Evolutionary conservation across 2,888 invertebrate species (phyloP).

Genomic region (Andrena fulva): DNA sequence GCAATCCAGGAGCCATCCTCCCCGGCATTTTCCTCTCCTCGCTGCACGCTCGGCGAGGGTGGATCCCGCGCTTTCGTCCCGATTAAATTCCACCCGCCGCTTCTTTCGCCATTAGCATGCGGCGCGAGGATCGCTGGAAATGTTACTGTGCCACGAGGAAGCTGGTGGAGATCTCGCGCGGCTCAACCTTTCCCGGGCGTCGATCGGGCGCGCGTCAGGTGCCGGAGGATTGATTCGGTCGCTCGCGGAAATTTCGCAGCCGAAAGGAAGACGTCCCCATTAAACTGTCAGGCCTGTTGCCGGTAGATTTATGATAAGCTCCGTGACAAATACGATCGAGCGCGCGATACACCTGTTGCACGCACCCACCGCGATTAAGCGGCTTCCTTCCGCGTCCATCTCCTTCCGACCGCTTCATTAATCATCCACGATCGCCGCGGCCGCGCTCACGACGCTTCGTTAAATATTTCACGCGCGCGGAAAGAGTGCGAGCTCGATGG

Average conservation of each 20-base stretch:
- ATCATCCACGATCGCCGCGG: conserved; percentile 9
- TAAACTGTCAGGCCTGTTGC: not conserved
- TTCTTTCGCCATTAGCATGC: not conserved
- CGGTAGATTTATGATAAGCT: conserved; percentile 39
- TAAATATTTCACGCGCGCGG: not conserved
- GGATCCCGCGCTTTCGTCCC: conserved; percentile 16
- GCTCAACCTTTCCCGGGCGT: conserved; percentile 11
- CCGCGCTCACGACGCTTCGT: not conserved
- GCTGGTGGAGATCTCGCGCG: not conserved
- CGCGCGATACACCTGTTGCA: conserved; percentile 50
- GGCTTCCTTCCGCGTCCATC: conserved; percentile 32
- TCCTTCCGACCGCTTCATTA: conserved; percentile 21
- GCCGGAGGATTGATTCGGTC: not conserved
- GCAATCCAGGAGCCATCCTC: conserved; percentile 52
- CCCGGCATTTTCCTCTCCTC: not conserved
- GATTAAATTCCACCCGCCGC: conserved; percentile 2
- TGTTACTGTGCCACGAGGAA: conserved; percentile 57
- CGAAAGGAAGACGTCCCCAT: not conserved
- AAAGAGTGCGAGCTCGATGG: too few species aligned
- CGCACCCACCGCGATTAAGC: not conserved
- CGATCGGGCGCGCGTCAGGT: not conserved
- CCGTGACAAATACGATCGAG: conserved; percentile 33
- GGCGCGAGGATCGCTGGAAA: conserved; percentile 31
- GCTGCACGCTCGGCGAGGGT: not conserved
- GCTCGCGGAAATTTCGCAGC: too few species aligned